Percentiles rank a stretch among this genome's conserved stretches.
phyloP scores from a whole-genome alignment of 2,113 vertebrate species.

The Pterocles orientalis region DNA sequence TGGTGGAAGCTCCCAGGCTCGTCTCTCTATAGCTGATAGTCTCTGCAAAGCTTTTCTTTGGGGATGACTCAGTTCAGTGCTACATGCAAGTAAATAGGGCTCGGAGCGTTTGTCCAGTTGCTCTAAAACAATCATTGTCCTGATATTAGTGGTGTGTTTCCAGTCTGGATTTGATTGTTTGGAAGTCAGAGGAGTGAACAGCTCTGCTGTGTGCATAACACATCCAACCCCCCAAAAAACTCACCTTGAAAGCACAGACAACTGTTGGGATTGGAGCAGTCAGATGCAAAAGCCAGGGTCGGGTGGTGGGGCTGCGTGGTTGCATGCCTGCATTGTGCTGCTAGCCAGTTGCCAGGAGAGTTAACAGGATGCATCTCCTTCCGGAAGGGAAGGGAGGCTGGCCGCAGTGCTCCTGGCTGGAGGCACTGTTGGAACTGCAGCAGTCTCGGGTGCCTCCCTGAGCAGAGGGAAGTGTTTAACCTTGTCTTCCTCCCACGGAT shows the following conservation, averaged over 20 bases:
- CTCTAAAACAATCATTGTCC: rapidly evolving
- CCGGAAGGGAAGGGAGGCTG: not conserved
- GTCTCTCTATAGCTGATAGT: not conserved
- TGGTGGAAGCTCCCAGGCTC: not conserved
- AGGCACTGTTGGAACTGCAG: not conserved
- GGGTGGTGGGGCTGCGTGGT: not conserved
- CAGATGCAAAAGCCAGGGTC: rapidly evolving
- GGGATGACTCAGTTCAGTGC: not conserved
- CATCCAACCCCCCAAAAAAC: not conserved
- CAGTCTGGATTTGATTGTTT: not conserved
- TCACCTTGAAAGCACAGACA: not conserved
- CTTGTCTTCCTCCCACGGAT: not conserved
- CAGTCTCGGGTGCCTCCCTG: not conserved
- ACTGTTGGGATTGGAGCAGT: not conserved
- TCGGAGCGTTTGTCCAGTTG: not conserved
- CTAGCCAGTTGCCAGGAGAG: not conserved
- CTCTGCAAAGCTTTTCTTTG: not conserved
- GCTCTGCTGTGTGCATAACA: not conserved
- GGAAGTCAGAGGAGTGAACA: not conserved
- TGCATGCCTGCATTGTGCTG: rapidly evolving
- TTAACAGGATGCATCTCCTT: not conserved
- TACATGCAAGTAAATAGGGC: not conserved
- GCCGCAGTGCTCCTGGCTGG: not conserved
- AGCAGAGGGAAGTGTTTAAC: not conserved
- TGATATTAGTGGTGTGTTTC: not conserved